These are phyloP conservation scores for Plemyria rubiginata DNA, from an alignment of 2,888 invertebrate genomes.

Conservation along the genomic window DNA sequence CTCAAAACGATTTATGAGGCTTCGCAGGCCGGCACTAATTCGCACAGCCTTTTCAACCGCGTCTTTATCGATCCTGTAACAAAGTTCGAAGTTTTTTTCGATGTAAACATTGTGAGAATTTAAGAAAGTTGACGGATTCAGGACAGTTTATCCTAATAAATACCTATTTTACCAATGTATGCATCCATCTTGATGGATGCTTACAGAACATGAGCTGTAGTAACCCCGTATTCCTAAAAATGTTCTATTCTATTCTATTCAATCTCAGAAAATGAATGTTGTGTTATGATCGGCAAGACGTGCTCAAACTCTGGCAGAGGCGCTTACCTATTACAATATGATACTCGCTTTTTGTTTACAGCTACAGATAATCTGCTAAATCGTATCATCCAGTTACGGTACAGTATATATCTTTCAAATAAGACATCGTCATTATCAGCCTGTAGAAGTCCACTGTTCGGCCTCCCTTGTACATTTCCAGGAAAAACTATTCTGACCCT, in stretches of 20 bases:
- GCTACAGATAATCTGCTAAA: background rate
- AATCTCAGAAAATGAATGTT: background rate
- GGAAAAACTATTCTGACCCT: too few relatives aligned
- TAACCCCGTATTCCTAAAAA: background rate
- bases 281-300: slow-evolving; percentile 2
- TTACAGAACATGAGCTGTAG: background rate
- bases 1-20: slow-evolving; percentile 64
- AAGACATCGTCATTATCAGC: too few relatives aligned
- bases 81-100: too few relatives aligned
- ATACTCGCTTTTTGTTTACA: slow-evolving; percentile 3
- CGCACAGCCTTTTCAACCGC: slow-evolving; percentile 48
- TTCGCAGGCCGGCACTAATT: slow-evolving; percentile 58
- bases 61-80: background rate
- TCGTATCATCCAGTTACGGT: background rate
- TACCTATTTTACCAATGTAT: too few relatives aligned
- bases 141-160: too few relatives aligned
- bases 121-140: too few relatives aligned
- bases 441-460: too few relatives aligned
- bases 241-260: background rate
- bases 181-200: too few relatives aligned
- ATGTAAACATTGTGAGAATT: too few relatives aligned
- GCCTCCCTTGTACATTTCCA: too few relatives aligned
- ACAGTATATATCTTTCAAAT: background rate
- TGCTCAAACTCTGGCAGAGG: background rate
- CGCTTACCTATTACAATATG: background rate